Evolutionary conservation across 2,888 invertebrate species (phyloP).

Genomic region (Conomelus anceps): DNA sequence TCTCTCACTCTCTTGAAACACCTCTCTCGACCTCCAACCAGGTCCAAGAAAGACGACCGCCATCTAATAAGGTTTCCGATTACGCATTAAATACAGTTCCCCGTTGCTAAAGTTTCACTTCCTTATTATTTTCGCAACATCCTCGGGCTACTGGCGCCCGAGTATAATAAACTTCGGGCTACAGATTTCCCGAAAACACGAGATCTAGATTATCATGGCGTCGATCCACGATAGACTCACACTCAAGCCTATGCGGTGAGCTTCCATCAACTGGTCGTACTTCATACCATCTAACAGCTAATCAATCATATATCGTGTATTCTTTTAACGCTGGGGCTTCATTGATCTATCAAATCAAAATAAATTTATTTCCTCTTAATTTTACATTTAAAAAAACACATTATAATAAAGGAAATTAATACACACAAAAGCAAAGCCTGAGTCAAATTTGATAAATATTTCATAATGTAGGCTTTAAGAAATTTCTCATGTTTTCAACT

Average conservation of each 20-base stretch:
- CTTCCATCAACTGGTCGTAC: neutral
- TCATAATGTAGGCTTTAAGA: no score
- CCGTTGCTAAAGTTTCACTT: neutral
- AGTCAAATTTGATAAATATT: no score
- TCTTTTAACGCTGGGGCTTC: neutral
- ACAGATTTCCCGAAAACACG: neutral
- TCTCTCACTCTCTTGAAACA: neutral
- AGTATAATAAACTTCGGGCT: neutral
- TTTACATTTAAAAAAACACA: neutral
- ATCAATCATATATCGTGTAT: neutral
- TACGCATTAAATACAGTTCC: neutral
- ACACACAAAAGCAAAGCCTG: no score
- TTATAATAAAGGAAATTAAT: no score
- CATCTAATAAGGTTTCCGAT: neutral
- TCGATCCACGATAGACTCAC: neutral
- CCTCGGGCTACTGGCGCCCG: neutral
- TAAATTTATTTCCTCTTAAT: neutral
- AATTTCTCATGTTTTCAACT: no score
- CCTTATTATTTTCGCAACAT: neutral
- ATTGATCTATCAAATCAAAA: neutral
- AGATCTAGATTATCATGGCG: neutral
- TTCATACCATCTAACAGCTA: neutral
- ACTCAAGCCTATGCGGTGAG: neutral
- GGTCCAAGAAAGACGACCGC: neutral
- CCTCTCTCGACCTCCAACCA: neutral